These are phyloP conservation scores for Sebastes melanostomus DNA, from an alignment of 2,797 vertebrate species.

Conservation along the genomic window DNA sequence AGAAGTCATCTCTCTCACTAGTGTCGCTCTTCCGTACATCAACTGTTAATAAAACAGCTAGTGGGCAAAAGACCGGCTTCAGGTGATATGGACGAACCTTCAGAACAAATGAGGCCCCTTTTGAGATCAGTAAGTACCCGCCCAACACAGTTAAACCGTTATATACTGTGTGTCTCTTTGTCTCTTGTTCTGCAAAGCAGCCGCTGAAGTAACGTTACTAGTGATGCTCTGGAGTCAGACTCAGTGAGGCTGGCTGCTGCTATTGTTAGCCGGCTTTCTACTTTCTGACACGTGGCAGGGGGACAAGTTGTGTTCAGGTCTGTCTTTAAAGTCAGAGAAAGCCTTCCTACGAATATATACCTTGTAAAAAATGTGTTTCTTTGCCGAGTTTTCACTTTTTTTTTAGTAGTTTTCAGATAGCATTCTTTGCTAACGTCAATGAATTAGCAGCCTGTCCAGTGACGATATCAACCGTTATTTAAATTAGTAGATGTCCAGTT, in stretches of 20 bases:
- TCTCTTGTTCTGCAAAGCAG: slow-evolving; percentile 48
- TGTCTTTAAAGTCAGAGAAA: background rate
- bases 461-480: background rate
- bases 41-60: slow-evolving; percentile 7
- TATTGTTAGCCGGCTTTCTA: slow-evolving; percentile 77
- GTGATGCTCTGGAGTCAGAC: slow-evolving; percentile 68
- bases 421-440: slow-evolving; percentile 10
- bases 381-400: background rate
- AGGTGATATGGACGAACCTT: slow-evolving; percentile 69
- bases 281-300: slow-evolving; percentile 61
- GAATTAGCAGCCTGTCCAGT: slow-evolving; percentile 2
- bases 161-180: slow-evolving; percentile 42
- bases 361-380: background rate
- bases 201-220: slow-evolving; percentile 15
- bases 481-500: background rate
- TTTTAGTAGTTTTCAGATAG: no score
- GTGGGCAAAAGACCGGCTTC: background rate
- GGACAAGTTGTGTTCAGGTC: slow-evolving; percentile 11
- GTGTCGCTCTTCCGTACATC: slow-evolving; percentile 20
- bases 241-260: slow-evolving; percentile 30
- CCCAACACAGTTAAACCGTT: background rate
- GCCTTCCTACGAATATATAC: background rate
- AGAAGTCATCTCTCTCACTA: background rate
- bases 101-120: slow-evolving; percentile 76
- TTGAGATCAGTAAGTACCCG: slow-evolving; percentile 72